Evolutionary conservation across 2,888 invertebrate genomes (phyloP).

Genomic region (Cataglyphis rosenhaueri): DNA sequence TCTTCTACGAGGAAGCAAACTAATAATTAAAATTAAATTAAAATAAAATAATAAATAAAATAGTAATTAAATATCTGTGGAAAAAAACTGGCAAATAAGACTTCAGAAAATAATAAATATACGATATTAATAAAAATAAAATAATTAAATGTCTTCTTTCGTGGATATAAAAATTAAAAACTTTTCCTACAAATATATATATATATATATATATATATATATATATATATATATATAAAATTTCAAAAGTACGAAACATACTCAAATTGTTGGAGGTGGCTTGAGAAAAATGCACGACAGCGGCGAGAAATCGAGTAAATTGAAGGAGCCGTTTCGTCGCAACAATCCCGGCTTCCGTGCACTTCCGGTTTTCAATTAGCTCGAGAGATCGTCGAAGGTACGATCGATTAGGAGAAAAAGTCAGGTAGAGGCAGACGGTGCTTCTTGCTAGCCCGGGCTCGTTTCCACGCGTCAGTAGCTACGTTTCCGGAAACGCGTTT

Average conservation of each 20-base stretch:
- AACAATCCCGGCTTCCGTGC: conserved; percentile 53
- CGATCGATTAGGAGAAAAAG: conserved; percentile 53
- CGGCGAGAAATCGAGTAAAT: conserved; percentile 30
- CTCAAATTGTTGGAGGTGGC: neutral
- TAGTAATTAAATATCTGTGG: too few species aligned
- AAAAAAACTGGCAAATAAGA: too few species aligned
- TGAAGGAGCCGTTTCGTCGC: conserved; percentile 36
- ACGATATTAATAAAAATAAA: too few species aligned
- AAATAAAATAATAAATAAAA: too few species aligned
- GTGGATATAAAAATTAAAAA: neutral
- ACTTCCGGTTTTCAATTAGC: conserved; percentile 52
- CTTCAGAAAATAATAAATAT: neutral
- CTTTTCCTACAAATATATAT: neutral
- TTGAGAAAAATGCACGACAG: neutral
- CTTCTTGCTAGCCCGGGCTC: conserved; percentile 24
- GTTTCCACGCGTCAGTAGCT: conserved; percentile 61
- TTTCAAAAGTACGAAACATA: neutral
- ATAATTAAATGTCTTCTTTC: neutral
- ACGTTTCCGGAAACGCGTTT: conserved; percentile 65
- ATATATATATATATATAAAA: neutral
- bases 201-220: too few species aligned
- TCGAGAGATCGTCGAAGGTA: conserved; percentile 52
- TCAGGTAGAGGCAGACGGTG: conserved; percentile 32
- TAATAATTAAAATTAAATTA: too few species aligned
- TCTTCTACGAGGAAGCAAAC: too few species aligned